Conservation (phyloP, 2,113 vertebrate species). For the Etheostoma cragini region DNA sequence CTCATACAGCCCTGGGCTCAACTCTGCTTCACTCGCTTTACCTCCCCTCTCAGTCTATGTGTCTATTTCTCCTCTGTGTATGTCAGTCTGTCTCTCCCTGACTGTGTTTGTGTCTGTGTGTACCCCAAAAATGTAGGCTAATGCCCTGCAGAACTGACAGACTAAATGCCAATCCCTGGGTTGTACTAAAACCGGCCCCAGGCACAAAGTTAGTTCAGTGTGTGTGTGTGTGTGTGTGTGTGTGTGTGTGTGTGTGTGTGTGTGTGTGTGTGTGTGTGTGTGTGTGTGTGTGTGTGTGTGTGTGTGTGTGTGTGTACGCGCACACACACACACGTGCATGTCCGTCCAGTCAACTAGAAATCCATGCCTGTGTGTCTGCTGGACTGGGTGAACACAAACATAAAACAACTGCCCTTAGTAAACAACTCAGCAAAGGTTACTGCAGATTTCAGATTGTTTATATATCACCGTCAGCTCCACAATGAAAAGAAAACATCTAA, state of each 20-base stretch:
- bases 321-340: not conserved
- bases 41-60: slow-evolving; percentile 5
- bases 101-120: slow-evolving; percentile 56
- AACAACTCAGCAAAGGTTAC: slow-evolving; percentile 76
- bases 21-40: not conserved
- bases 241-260: slow-evolving; percentile 23
- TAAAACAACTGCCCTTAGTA: slow-evolving; percentile 69
- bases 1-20: slow-evolving; percentile 40
- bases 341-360: slow-evolving; percentile 50
- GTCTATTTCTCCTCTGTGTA: slow-evolving; percentile 18
- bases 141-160: slow-evolving; percentile 77
- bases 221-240: not conserved
- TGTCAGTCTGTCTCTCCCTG: slow-evolving; percentile 42
- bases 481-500: slow-evolving; percentile 67
- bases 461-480: slow-evolving; percentile 54
- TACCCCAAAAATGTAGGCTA: slow-evolving; percentile 79
- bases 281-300: not conserved
- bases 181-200: slow-evolving; percentile 71
- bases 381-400: slow-evolving; percentile 52
- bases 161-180: slow-evolving; percentile 81
- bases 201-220: slow-evolving; percentile 41
- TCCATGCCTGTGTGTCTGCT: slow-evolving; percentile 48
- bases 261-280: slow-evolving; percentile 21
- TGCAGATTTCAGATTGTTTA: slow-evolving; percentile 59
- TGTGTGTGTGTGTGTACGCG: too few species aligned